Conservation (phyloP, 2,797 vertebrate species). For the Oryzias sinensis region DNA sequence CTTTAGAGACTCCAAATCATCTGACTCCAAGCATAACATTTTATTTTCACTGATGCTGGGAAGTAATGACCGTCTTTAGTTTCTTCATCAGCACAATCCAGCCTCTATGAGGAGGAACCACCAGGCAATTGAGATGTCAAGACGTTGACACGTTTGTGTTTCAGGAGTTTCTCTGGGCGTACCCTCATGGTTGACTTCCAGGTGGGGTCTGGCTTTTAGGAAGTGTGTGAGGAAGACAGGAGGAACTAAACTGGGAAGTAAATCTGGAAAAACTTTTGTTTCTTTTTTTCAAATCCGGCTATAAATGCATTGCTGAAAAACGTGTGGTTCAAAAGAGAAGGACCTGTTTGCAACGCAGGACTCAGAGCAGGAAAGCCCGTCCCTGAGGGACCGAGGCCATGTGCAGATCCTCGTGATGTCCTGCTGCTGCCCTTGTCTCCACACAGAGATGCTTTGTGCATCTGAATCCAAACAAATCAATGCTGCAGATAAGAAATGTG, state of each 20-base stretch:
- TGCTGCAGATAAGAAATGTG: background rate
- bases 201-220: slow-evolving; percentile 8
- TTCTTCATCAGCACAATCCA: too few relatives aligned
- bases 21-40: background rate
- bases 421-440: slow-evolving; percentile 8
- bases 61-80: background rate
- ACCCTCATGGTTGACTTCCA: background rate
- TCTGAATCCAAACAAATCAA: slow-evolving; percentile 29
- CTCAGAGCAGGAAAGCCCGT: background rate
- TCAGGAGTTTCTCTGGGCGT: background rate
- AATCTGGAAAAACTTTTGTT: slow-evolving; percentile 3
- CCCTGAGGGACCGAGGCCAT: slow-evolving; percentile 43
- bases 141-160: slow-evolving; percentile 24
- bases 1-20: background rate
- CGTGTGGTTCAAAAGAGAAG: background rate
- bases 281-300: slow-evolving; percentile 19
- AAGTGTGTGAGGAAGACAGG: slow-evolving; percentile 44
- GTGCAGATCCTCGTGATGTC: slow-evolving; percentile 53
- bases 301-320: background rate
- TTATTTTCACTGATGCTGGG: background rate
- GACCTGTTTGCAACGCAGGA: background rate
- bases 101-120: too few relatives aligned
- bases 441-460: slow-evolving; percentile 54
- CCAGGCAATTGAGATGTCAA: too few relatives aligned
- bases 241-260: slow-evolving; percentile 34